These are phyloP conservation scores for Cactoblastis cactorum DNA, from an alignment of 2,888 invertebrate species.

Conservation along the genomic window DNA sequence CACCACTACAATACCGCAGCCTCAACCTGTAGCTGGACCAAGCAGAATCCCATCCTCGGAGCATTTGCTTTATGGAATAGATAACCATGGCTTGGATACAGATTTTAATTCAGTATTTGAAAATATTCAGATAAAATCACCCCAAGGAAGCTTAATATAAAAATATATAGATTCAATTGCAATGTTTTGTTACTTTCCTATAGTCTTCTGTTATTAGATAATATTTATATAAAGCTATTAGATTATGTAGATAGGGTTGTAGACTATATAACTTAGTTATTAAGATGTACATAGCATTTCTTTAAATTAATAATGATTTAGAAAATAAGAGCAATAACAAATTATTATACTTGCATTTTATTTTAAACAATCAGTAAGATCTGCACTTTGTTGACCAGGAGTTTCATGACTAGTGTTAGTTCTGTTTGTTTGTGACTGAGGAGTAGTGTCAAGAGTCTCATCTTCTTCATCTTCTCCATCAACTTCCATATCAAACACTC, in stretches of 20 bases:
- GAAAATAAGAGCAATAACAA: constrained; percentile 18
- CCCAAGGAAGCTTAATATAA: constrained; percentile 60
- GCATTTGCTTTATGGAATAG: constrained; percentile 74
- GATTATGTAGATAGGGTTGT: neutral
- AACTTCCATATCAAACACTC: constrained; percentile 94
- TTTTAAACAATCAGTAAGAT: constrained; percentile 26
- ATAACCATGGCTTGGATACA: constrained; percentile 80
- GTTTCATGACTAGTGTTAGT: constrained; percentile 45
- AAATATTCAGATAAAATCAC: constrained; percentile 79
- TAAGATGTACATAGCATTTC: constrained; percentile 10
- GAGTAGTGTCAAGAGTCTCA: constrained; percentile 68
- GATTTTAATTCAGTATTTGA: constrained; percentile 82
- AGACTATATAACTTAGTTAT: neutral
- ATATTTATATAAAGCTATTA: too few relatives aligned
- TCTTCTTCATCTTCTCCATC: constrained; percentile 95
- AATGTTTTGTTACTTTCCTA: neutral
- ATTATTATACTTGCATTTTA: constrained; percentile 5
- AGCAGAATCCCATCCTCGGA: constrained; percentile 69
- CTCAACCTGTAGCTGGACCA: constrained; percentile 62
- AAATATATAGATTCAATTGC: neutral
- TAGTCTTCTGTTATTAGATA: neutral
- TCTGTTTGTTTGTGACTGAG: constrained; percentile 50
- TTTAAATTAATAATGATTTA: constrained; percentile 1
- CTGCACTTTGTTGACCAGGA: constrained; percentile 40
- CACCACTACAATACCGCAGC: constrained; percentile 53